Evolutionary conservation across 2,888 invertebrate species (phyloP).

Genomic region (Caradrina kadenii): DNA sequence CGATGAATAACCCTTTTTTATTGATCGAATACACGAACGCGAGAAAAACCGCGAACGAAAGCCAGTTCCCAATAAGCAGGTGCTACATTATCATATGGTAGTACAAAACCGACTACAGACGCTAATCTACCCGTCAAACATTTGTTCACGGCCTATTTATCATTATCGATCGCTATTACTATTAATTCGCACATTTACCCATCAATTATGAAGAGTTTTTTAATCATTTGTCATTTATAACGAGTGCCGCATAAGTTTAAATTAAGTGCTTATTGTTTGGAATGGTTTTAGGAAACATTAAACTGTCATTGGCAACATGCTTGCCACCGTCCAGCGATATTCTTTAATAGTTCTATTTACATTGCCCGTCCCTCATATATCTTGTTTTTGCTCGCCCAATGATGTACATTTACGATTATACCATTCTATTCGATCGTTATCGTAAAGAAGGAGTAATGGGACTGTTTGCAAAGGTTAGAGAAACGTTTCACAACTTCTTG

Average conservation of each 20-base stretch:
- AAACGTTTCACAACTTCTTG: constrained; percentile 61
- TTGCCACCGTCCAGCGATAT: constrained; percentile 49
- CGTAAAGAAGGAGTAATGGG: constrained; percentile 70
- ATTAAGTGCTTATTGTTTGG: constrained; percentile 71
- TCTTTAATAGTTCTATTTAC: constrained; percentile 67
- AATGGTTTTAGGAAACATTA: constrained; percentile 67
- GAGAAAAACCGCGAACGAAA: constrained; percentile 54
- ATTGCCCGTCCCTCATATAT: constrained; percentile 60
- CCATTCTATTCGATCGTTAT: constrained; percentile 69
- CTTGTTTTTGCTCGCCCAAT: constrained; percentile 62
- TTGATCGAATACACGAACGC: constrained; percentile 29
- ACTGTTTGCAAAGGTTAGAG: constrained; percentile 72
- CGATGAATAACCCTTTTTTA: constrained; percentile 29
- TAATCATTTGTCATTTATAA: constrained; percentile 85
- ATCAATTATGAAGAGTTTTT: constrained; percentile 82
- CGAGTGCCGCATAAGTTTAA: constrained; percentile 65
- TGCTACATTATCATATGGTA: constrained; percentile 65
- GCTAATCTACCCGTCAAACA: constrained; percentile 78
- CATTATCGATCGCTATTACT: constrained; percentile 80
- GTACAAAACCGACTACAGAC: constrained; percentile 61
- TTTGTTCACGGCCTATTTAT: constrained; percentile 75
- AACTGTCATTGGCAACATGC: constrained; percentile 57
- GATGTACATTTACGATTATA: constrained; percentile 63
- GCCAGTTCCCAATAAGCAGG: constrained; percentile 71
- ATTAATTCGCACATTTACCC: constrained; percentile 82